Evolutionary conservation across 2,797 vertebrate species (phyloP), one percentile per base, ranked within the genome.

Genomic region (Sebastes umbrosus): DNA sequence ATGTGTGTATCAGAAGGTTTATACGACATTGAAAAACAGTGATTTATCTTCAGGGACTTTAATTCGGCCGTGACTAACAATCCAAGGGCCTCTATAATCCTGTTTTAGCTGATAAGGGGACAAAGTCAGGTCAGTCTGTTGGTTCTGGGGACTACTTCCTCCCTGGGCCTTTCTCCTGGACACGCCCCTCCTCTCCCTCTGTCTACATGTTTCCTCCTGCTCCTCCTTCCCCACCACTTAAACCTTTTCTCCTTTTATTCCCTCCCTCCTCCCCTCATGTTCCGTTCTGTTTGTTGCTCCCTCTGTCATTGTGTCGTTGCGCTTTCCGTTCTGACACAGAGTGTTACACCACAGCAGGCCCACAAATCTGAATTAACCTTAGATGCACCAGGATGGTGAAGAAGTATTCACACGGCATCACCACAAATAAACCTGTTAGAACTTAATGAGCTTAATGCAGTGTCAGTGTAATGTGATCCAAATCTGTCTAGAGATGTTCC

Each of bases 201-300:
- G 60, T 84, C 82, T 72, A 34, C 64, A 39, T 79, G 77, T 83
- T 54, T 83, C 82, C 87, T 83, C 84, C 79, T 82, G 79, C 79
- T 85, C 80, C 72, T 85, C 80, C 84, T 73, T 85, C 67, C 65
- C 75, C 67, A 55, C 80, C 88, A 75, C 85, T 83, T 90, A 84
- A 63, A 87, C 76, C 88, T 87, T 86, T 83, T 87, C 57, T 77
- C 80, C 68, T 80, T 81, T 83, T 75, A 73, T 73, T 81, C 78
- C 76, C 80, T 75, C 69, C 69, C 82, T 83, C 73, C 25, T 78
- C 65, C 82, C 82, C 70, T 80, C 90, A 91, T 86, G 84, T 93
- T 90, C 71, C 80, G 82, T 92, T 90, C 76, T 89, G 88, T 93
- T 88, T 84, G 87, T 95, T 85, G 90, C 87, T 92, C 88, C 87